Evolutionary conservation across 30 jellyfish, hydroid and myxozoan genomes (phyloP).

Genomic region (Aurelia coerulea): DNA sequence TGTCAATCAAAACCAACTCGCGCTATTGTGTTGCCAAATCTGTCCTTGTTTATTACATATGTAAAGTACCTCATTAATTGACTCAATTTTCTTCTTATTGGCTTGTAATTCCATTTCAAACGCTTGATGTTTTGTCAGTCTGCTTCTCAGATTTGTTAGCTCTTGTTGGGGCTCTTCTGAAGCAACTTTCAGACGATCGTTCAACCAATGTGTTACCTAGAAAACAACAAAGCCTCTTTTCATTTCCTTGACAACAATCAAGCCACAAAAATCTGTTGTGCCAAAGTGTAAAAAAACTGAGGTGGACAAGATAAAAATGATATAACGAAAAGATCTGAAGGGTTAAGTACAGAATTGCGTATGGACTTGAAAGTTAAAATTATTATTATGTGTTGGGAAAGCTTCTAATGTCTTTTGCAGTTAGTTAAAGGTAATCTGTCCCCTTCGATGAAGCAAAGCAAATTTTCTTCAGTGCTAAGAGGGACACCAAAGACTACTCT

Average conservation of each 20-base stretch:
- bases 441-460: too few species aligned
- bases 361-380: too few species aligned
- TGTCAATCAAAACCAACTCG: too few species aligned
- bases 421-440: too few species aligned
- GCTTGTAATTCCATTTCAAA: slow-evolving; percentile 98
- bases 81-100: slow-evolving; percentile 79
- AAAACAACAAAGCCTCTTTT: neutral
- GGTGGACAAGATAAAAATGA: neutral
- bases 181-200: slow-evolving; percentile 93
- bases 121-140: slow-evolving; percentile 90
- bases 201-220: slow-evolving; percentile 95
- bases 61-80: slow-evolving; percentile 83
- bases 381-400: too few species aligned
- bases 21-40: too few species aligned
- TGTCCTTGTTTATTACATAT: too few species aligned
- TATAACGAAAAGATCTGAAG: too few species aligned
- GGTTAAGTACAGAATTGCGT: too few species aligned
- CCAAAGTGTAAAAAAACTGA: neutral
- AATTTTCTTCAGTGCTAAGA: too few species aligned
- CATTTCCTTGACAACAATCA: neutral
- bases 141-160: slow-evolving; percentile 89
- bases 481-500: too few species aligned
- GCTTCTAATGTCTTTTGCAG: too few species aligned
- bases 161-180: slow-evolving; percentile 95
- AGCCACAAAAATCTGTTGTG: neutral